phyloP scores from a whole-genome alignment of 2,113 vertebrate species.

The Phaethon lepturus region DNA sequence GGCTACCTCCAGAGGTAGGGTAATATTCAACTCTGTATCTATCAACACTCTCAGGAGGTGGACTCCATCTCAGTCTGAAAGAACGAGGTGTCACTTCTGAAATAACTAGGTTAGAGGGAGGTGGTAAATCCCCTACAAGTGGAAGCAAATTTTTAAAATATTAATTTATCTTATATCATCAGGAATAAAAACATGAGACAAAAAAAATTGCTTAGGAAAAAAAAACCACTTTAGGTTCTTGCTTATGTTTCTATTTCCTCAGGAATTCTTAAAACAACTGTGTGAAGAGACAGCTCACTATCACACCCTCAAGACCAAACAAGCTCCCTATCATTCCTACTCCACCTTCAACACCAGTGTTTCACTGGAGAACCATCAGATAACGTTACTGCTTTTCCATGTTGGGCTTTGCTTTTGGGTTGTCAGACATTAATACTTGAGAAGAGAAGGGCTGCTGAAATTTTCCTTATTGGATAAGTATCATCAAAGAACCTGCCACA shows the following conservation, averaged over 20 bases:
- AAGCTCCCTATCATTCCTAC: neutral
- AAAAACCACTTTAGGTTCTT: neutral
- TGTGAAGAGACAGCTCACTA: neutral
- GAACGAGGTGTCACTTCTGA: conserved; percentile 90
- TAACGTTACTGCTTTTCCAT: neutral
- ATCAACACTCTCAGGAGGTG: conserved; percentile 85
- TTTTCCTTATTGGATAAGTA: neutral
- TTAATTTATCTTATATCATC: neutral
- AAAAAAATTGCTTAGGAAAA: neutral
- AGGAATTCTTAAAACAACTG: neutral
- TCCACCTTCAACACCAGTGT: neutral
- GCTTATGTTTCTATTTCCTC: neutral
- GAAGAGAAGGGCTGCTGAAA: neutral
- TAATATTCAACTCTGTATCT: conserved; percentile 88
- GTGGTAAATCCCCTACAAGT: conserved; percentile 74
- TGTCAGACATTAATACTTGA: neutral
- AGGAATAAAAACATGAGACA: neutral
- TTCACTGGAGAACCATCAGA: neutral
- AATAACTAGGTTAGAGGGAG: conserved; percentile 87
- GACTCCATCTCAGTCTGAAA: conserved; percentile 89
- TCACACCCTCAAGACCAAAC: neutral
- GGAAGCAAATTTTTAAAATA: neutral
- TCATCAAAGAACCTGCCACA: neutral
- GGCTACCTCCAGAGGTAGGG: conserved; percentile 79
- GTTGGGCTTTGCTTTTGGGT: neutral